Evolutionary conservation across 2,888 invertebrate species (phyloP), one percentile per base, ranked within the genome.

Genomic region (Chironomus tentans): DNA sequence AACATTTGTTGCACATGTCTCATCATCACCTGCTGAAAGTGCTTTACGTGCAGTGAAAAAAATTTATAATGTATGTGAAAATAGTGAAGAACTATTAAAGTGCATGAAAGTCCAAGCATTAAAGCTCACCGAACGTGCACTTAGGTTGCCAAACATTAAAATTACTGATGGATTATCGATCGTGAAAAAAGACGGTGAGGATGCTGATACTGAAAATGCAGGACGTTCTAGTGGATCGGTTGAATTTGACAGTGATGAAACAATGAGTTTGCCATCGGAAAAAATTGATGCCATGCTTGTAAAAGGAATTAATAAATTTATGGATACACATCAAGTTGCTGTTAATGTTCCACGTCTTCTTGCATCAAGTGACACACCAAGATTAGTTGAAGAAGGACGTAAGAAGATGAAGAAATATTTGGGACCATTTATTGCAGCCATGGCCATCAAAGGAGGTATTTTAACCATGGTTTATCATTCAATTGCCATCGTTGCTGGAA

Each of bases 401-500:
- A 84, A 88, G 71, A 89, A 88, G 79, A 83, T 88, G 82, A 89
- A 89, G 81, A 89, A 89, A 80, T 87, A 88, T 83, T 86, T 89
- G 76, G 89, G 88, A 0, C 89, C 91, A 0, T 87, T 91, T 77
- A 84, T 91, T 46, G 89, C 90, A 77, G 90, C 89, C 12, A 85
- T 91, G 47, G 88, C 91, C 69, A 86, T 92, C 76, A 92, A 92
- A 81, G 90, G 90, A 24, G 89, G 89, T 50, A 89, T 92, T 81
- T 83, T 92, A 18, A 89, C 91, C 18, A 88, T 92, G 84, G 91
- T 91, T 2, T 91, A 91, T 83, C 89, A 92, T 79, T 89, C 89
- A 21, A 90, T 92, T 74, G 91, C 91, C 7, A 84, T 90, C 15
- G 88, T 94, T 79, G 92, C 94, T 18, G 92, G 93, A 79, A 92